phyloP scores from a whole-genome alignment of 30 jellyfish, hydroid and myxozoan genomes.

The Clytia hemisphaerica region DNA sequence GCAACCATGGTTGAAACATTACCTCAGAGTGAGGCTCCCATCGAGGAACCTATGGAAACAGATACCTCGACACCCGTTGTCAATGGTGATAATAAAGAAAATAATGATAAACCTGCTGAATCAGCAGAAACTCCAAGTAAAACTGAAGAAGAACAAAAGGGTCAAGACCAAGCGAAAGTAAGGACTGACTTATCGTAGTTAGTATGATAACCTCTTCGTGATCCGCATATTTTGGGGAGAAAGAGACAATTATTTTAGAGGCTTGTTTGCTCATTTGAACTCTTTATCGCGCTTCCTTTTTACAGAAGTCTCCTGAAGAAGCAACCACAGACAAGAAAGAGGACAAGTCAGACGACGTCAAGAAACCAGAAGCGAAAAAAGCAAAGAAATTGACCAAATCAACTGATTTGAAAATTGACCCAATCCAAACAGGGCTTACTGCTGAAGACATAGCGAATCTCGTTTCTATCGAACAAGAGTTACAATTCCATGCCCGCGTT shows the following conservation, averaged over 20 bases:
- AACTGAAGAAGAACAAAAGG: slow-evolving; percentile 19
- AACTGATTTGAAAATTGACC: slow-evolving; percentile 51
- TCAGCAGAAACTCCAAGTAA: slow-evolving; percentile 8
- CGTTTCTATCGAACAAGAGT: slow-evolving; percentile 68
- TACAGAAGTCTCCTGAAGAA: too few species aligned
- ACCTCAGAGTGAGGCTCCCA: slow-evolving; percentile 35
- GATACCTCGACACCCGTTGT: slow-evolving; percentile 10
- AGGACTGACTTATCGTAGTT: too few species aligned
- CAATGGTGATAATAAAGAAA: slow-evolving; percentile 10
- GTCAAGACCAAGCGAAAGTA: not conserved
- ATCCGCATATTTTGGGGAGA: too few species aligned
- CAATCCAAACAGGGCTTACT: slow-evolving; percentile 29
- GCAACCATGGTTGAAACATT: slow-evolving; percentile 76
- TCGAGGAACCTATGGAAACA: slow-evolving; percentile 76
- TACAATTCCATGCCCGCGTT: slow-evolving; percentile 57
- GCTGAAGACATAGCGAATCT: slow-evolving; percentile 34
- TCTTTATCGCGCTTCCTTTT: too few species aligned
- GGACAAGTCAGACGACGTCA: slow-evolving; percentile 18
- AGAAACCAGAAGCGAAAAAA: slow-evolving; percentile 48
- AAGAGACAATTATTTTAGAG: too few species aligned
- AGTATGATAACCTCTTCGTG: too few species aligned
- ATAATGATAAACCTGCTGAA: slow-evolving; percentile 18
- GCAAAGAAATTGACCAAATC: slow-evolving; percentile 60
- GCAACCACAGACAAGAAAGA: slow-evolving; percentile 14
- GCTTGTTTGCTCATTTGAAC: too few species aligned